A percentile compares a stretch with the other conserved stretches of the same genome.
Evolutionary conservation across 2,113 vertebrate genomes (phyloP).

Genomic region (Melospiza georgiana): DNA sequence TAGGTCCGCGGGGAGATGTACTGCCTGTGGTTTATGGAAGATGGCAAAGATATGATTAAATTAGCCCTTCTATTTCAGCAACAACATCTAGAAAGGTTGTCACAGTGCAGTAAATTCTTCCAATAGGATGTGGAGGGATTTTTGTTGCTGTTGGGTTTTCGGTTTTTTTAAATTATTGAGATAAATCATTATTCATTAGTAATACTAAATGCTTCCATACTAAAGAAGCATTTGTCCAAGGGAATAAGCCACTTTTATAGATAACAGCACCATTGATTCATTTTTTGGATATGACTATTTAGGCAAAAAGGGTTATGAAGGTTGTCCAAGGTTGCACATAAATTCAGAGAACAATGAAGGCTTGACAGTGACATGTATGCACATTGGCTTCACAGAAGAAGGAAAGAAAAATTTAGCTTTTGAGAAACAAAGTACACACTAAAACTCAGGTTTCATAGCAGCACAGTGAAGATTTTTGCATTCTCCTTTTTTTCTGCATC

Average conservation of each 20-base stretch:
- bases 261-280: rapidly evolving
- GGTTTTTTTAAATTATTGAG: background rate
- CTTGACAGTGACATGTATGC: background rate
- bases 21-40: background rate
- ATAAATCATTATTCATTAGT: background rate
- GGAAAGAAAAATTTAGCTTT: background rate
- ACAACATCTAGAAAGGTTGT: conserved; percentile 1
- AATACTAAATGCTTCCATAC: background rate
- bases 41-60: conserved; percentile 7
- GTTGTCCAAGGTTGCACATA: background rate
- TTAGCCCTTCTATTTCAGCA: background rate
- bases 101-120: background rate
- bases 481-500: background rate
- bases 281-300: background rate
- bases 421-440: background rate
- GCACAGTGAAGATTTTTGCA: background rate
- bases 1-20: background rate
- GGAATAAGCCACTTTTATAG: background rate
- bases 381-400: background rate
- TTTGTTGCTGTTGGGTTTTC: background rate
- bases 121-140: rapidly evolving
- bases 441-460: background rate
- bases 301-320: background rate
- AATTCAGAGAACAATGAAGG: background rate
- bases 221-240: background rate